These are phyloP conservation scores for Melanargia galathea DNA, from an alignment of 2,888 invertebrate species.

Conservation along the genomic window DNA sequence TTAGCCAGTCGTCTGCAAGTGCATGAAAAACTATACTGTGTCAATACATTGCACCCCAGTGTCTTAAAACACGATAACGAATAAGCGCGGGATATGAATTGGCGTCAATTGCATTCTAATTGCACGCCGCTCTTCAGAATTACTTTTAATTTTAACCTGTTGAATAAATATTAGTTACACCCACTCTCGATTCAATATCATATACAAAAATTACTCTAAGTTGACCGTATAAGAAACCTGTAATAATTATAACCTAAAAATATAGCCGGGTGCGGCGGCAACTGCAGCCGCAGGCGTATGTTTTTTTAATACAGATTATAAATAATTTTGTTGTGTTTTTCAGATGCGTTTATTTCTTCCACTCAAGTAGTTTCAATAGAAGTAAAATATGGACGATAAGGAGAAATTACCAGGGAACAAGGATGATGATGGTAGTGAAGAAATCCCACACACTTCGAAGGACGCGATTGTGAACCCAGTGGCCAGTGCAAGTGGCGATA, in stretches of 20 bases:
- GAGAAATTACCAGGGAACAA: constrained; percentile 53
- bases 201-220: not conserved
- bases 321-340: constrained; percentile 43
- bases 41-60: not conserved
- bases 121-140: constrained; percentile 16
- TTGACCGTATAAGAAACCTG: constrained; percentile 19
- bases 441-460: constrained; percentile 9
- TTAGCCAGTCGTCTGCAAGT: not conserved
- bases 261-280: constrained; percentile 63
- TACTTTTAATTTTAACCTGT: not conserved
- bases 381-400: constrained; percentile 69
- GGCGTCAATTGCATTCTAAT: constrained; percentile 54
- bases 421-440: constrained; percentile 40
- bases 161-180: not conserved
- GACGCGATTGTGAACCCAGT: constrained; percentile 26
- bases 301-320: constrained; percentile 16
- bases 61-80: constrained; percentile 41
- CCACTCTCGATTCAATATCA: not conserved
- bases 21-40: not conserved
- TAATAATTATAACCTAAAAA: constrained; percentile 67
- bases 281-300: constrained; percentile 42
- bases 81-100: constrained; percentile 76
- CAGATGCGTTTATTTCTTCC: constrained; percentile 58
- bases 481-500: constrained; percentile 39
- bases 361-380: constrained; percentile 52